Base-by-base conservation (phyloP, 2,113 vertebrate species). In the Phaetusa simplex region DNA sequence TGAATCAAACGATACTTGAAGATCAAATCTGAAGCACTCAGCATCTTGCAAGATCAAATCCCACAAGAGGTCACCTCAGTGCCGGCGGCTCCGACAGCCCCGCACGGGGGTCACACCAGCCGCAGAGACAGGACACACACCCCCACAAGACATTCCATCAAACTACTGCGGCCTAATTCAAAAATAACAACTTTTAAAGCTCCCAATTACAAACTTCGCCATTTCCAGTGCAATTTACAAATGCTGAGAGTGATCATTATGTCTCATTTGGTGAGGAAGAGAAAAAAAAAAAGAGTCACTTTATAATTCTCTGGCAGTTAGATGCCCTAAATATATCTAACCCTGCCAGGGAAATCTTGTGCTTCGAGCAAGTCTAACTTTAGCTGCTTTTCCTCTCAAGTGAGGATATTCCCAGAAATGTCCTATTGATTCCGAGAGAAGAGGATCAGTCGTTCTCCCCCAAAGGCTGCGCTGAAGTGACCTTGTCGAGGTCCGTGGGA, bases 61-160 rank as follows among this genome's bases (percentile, higher is more conserved):
- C 70, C 62, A 43, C 6, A 0, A 0, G 58, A 38, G 65, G 50
- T 50, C 43, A 34, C 4, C 0, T 3, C 2, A 1, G 2, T 17
- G 40, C 17, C 77, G 52, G 70, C 32, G 21, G 74, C 61, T 65
- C 50, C 38, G 2, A 0, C 14, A 27, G 56, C 4, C 5, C 1
- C 1, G 18, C 10, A 14, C 5, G 56, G 18, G 6, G 43, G 4
- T 4, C 1, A 16, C 12, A 61, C 49, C 3, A 49, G 43, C 11
- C 0, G 0, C 14, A 2, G 52, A 17, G 27, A 1, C 27, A 23
- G 74, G 18, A 13, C 5, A 2, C 27, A 5, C 1, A 0, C 50
- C 30, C 61, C 58, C 29, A 1, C 14, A 4, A 29, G 11, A 24
- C 47, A 5, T 11, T 38, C 9, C 32, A 43, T 30, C 2, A 3